Evolutionary conservation across 2,797 vertebrate species (phyloP).

Genomic region (Monodelphis domestica): DNA sequence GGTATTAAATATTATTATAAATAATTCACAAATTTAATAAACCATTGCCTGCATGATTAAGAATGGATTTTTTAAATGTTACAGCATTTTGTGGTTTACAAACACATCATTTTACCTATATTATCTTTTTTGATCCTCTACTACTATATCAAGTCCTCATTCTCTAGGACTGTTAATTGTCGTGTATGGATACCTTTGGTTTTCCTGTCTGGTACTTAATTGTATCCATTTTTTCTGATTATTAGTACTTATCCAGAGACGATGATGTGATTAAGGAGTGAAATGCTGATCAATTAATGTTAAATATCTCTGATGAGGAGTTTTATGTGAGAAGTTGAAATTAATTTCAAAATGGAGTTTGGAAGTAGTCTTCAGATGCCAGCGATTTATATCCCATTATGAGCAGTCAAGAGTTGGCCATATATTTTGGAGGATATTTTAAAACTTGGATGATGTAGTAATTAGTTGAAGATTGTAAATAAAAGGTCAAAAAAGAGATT

Average conservation of each 20-base stretch:
- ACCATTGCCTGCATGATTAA: constrained; percentile 12
- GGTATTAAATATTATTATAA: constrained; percentile 25
- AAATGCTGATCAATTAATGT: not conserved
- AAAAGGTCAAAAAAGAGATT: not conserved
- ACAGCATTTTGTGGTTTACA: not conserved
- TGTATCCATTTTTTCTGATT: not conserved
- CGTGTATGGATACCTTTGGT: not conserved
- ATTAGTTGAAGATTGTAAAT: constrained; percentile 37
- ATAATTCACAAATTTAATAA: constrained; percentile 19
- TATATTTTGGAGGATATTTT: constrained; percentile 4
- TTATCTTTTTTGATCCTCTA: not conserved
- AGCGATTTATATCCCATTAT: constrained; percentile 3
- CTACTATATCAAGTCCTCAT: not conserved
- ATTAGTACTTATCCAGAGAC: not conserved
- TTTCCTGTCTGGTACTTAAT: not conserved
- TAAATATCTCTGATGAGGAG: not conserved
- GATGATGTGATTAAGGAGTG: not conserved
- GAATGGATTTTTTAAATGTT: not conserved
- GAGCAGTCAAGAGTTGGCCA: constrained; percentile 7
- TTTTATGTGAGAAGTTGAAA: not conserved
- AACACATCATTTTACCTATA: constrained; percentile 1
- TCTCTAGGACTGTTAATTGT: not conserved
- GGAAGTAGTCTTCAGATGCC: constrained; percentile 7
- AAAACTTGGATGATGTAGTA: constrained; percentile 13
- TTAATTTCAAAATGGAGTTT: not conserved